Evolutionary conservation across 1,140 invertebrate genomes (phyloP), one percentile per base, ranked within the genome.

Genomic region (Drosophila simulans): DNA sequence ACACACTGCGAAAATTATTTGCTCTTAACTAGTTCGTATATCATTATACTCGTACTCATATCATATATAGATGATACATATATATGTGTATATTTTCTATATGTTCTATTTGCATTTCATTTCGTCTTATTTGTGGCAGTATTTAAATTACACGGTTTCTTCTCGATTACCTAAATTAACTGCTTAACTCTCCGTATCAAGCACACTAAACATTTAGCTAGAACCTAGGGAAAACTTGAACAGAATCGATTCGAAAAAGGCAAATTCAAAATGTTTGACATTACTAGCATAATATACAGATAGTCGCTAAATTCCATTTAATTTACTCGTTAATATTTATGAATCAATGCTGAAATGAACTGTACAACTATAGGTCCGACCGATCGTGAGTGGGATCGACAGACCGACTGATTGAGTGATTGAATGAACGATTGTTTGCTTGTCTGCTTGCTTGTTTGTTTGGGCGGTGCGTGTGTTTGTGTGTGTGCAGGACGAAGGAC

Each of bases 201-300:
- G 82, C 82, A 64, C 62, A 75, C 65, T 79, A 79, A 86, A 88
- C 70, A 82, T 88, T 88, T 88, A 82, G 79, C 83, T 79, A 75
- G 31, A 68, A 59, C 45, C 35, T 57, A 65, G 52, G 56, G 55
- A 51, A 58, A 79, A 77, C 62, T 22, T 59, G 43, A 73, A 85
- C 65, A 20, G 40, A 60, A 27, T 20, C 46, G 59, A 55, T 76
- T 77, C 59, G 60, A 70, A 86, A 86, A 88, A 88, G 84, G 83
- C 83, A 68, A 86, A 86, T 86, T 83, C 52, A 86, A 88, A 88
- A 88, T 88, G 79, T 88, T 86, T 83, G 83, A 88, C 83, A 88
- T 86, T 79, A 59, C 75, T 82, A 70, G 79, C 68, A 75, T 79
- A 83, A 79, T 84, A 69, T 84, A 64, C 81, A 80, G 54, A 64